Conservation (phyloP, 2,888 invertebrate genomes). For the Sminthurinus aureus region DNA sequence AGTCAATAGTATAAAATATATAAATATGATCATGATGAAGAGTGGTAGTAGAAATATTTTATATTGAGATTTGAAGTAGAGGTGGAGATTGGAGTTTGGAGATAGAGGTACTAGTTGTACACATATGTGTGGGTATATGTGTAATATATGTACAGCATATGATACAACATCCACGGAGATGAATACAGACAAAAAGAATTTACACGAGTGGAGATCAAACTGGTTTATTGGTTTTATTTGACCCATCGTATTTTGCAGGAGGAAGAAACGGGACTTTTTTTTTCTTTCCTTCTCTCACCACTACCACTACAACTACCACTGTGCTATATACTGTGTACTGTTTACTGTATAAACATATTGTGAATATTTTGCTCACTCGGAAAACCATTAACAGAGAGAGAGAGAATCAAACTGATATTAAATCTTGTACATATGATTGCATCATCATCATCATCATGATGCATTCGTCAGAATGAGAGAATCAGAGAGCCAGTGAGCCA, state of each 20-base stretch:
- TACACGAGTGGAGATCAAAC: constrained; percentile 35
- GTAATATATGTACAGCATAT: neutral
- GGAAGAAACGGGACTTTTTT: constrained; percentile 35
- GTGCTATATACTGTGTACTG: neutral
- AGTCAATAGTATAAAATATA: too few species aligned
- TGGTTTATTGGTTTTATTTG: constrained; percentile 46
- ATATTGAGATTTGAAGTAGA: too few species aligned
- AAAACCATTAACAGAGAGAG: too few species aligned
- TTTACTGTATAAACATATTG: too few species aligned
- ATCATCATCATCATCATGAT: too few species aligned
- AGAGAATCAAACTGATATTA: too few species aligned
- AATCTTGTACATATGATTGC: too few species aligned
- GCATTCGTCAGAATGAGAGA: too few species aligned
- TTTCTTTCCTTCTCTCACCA: neutral
- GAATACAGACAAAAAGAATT: constrained; percentile 1
- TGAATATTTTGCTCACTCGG: too few species aligned
- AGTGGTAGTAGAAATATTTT: too few species aligned
- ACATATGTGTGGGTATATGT: neutral
- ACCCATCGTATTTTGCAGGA: constrained; percentile 26
- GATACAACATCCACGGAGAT: neutral
- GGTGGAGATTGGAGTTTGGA: neutral
- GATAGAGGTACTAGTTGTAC: neutral
- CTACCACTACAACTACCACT: neutral
- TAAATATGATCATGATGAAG: too few species aligned
- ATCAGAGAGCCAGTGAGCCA: too few species aligned